A percentile compares a stretch with the other conserved stretches of the same genome.
Evolutionary conservation across 2,888 invertebrate genomes (phyloP).

Genomic region (Megastigmus dorsalis): DNA sequence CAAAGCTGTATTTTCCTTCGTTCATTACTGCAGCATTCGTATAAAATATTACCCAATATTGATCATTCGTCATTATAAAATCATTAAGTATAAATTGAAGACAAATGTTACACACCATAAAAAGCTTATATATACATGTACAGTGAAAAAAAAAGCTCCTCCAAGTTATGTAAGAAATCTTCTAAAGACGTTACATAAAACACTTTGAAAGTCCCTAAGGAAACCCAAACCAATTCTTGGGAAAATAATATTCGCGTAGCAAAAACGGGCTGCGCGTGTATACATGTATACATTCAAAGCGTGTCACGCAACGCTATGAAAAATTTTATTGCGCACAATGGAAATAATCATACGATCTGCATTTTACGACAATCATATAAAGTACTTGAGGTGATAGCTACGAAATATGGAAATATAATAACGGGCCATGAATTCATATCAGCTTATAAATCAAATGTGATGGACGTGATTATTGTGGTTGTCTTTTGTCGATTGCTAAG

Average conservation of each 20-base stretch:
- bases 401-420: neutral
- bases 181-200: neutral
- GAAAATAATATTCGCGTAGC: constrained; percentile 17
- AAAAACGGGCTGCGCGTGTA: neutral
- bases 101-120: too few species aligned
- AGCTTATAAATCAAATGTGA: too few species aligned
- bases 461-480: too few species aligned
- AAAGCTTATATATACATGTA: too few species aligned
- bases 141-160: too few species aligned
- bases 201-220: neutral
- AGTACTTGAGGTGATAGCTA: neutral
- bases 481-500: too few species aligned
- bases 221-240: neutral
- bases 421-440: too few species aligned
- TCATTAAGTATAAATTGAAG: too few species aligned
- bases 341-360: constrained; percentile 35
- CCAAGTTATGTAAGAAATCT: constrained; percentile 5
- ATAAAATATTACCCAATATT: too few species aligned
- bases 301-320: constrained; percentile 17
- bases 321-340: constrained; percentile 23
- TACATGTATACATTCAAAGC: neutral
- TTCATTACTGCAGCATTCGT: too few species aligned
- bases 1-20: neutral
- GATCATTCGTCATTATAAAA: too few species aligned
- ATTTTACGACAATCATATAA: constrained; percentile 38